Base-by-base conservation (phyloP, 2,888 invertebrate genomes). In the Acanthosepion pharaonis region DNA sequence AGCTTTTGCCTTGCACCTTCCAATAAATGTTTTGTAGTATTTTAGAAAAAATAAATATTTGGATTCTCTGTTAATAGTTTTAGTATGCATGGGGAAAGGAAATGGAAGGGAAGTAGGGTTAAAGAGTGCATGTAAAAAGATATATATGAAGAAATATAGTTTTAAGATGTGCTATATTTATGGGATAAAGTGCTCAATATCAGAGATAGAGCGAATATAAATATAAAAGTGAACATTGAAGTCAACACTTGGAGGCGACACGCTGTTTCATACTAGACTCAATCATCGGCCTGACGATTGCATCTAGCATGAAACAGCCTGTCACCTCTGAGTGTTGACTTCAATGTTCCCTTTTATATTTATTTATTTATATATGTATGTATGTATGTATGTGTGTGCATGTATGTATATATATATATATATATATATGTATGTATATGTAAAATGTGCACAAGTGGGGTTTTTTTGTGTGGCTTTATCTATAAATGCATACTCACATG, bases 1-100 rank as follows among this genome's bases (percentile, higher is more conserved):
- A 78, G 78, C 78, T 78, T 78, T 78, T 78, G 78, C 78, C n/a
- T 78, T 78, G 78, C 78, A 78, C 78, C 59, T 59, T 20, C 55
- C 55, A 28, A 64, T 25, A 78, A 78, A 78, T 78, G 78, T 78
- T n/a, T 78, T n/a, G n/a, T 78, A 8, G n/a, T 11, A n/a, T n/a
- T 78, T 15, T 78, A n/a, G n/a, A 33, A 11, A 11, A 78, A n/a
- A 5, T 11, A 78, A n/a, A 33, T 9, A n/a, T 78, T n/a, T 5
- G 78, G 78, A n/a, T n/a, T 78, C n/a, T 78, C n/a, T n/a, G 15
- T n/a, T 15, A 78, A 78, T 11, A 9, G 11, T 78, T 8, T 64
- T 64, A 64, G 25, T 64, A 28, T 78, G 78, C 78, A 78, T 78
- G 78, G n/a, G 78, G n/a, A 33, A 78, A n/a, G n/a, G 11, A 33